Evolutionary conservation across 2,797 vertebrate genomes (phyloP), one percentile per base, ranked within the genome.

Genomic region (Sebastes umbrosus): DNA sequence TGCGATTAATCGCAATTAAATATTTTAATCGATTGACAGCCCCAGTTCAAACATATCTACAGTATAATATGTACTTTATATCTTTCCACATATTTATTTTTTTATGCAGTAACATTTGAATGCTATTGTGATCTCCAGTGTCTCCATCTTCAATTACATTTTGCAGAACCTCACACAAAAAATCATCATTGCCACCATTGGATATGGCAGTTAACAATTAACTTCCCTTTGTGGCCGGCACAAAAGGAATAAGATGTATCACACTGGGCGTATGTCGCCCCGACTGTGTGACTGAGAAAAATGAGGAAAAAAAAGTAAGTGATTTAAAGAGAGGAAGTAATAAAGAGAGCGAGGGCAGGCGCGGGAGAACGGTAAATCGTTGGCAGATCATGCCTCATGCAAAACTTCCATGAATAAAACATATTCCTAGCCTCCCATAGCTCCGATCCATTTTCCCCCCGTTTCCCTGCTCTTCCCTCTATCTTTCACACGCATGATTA

Each of bases 351-450:
- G 18, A 84, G 89, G 92, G 88, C 79, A 86, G 90, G 79, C 73
- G 63, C 84, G 54, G 85, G 88, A 89, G 92, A 87, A 92, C 83
- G 82, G 90, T 91, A 93, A 94, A 94, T 92, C 85, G 78, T 73
- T 92, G 93, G 93, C 93, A 94, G 94, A 94, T 93, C 92, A 94
- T 95, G 94, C 93, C 87, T 96, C 95, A 95, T 94, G 89, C 92
- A 94, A 94, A 93, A 93, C 92, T 86, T 84, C 72, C 93, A 96
- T 96, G 95, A 96, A 96, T 96, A 95, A 95, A 96, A 93, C 92
- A 96, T 96, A 74, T 73, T 90, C 84, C 88, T 90, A 81, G 88
- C 91, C 92, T 92, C 85, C 90, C 91, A 83, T 90, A 85, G 90
- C 90, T 89, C 84, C 67, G 86, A 93, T 93, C 92, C 91, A 94